Conservation (phyloP, 2,113 vertebrate genomes). For the Cynoglossus semilaevis region DNA sequence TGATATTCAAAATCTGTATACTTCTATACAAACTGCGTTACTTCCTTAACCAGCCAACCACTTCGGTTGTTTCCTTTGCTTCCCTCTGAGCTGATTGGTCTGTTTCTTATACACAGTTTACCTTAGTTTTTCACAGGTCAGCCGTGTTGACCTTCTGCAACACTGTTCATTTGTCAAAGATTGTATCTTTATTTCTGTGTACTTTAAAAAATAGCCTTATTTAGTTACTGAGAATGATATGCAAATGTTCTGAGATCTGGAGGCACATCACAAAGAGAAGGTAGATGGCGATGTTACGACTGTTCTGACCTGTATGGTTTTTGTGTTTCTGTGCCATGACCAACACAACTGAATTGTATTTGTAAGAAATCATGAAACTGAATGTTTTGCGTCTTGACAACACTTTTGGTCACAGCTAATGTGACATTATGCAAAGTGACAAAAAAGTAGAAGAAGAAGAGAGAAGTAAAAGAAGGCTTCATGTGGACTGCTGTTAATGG, state of each 20-base stretch:
- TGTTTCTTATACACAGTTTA: too few relatives aligned
- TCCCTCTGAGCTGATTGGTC: too few relatives aligned
- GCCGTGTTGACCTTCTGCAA: conserved; percentile 53
- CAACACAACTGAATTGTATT: not conserved
- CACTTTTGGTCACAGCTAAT: conserved; percentile 41
- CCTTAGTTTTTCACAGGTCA: conserved; percentile 35
- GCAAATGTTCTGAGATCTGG: conserved; percentile 36
- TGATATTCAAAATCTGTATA: too few relatives aligned
- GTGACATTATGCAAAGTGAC: conserved; percentile 49
- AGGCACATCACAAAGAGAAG: not conserved
- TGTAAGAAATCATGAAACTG: conserved; percentile 7
- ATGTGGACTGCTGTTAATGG: conserved; percentile 31
- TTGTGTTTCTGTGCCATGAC: conserved; percentile 14
- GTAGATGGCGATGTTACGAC: conserved; percentile 5
- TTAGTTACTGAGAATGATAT: conserved; percentile 51
- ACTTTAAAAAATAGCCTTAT: conserved; percentile 56
- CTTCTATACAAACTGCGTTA: too few relatives aligned
- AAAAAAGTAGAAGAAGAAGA: conserved; percentile 13
- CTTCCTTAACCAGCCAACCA: too few relatives aligned
- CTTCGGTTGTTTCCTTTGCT: too few relatives aligned
- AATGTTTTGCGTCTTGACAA: conserved; percentile 42
- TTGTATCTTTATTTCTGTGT: conserved; percentile 55
- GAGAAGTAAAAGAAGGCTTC: conserved; percentile 27
- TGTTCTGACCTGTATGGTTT: conserved; percentile 8
- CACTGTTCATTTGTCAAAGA: conserved; percentile 46